phyloP scores from a whole-genome alignment of 2,113 vertebrate species.

The Nesogale talazaci region DNA sequence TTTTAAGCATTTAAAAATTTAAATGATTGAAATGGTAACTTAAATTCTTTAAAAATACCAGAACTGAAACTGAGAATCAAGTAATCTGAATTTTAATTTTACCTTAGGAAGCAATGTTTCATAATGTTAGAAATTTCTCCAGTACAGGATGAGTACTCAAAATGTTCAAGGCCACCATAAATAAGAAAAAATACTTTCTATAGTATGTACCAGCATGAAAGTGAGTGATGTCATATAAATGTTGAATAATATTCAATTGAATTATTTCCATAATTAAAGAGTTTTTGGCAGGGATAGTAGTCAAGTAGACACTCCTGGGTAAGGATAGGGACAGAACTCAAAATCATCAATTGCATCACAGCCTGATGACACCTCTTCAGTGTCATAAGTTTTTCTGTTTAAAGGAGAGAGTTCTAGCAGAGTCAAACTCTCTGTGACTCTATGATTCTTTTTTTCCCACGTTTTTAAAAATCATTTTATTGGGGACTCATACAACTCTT shows the following conservation, averaged over 20 bases:
- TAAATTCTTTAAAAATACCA: conserved; percentile 15
- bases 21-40: not conserved
- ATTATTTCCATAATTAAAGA: not conserved
- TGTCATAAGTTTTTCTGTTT: too few relatives aligned
- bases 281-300: not conserved
- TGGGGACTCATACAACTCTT: too few relatives aligned
- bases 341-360: too few relatives aligned
- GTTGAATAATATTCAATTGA: not conserved
- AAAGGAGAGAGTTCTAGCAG: too few relatives aligned
- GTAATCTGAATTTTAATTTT: not conserved
- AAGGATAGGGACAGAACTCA: too few relatives aligned
- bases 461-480: too few relatives aligned
- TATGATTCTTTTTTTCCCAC: too few relatives aligned
- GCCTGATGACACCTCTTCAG: too few relatives aligned
- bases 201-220: not conserved
- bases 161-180: not conserved
- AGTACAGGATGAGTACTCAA: not conserved
- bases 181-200: not conserved
- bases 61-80: not conserved
- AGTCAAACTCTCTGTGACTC: too few relatives aligned
- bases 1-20: conserved; percentile 2
- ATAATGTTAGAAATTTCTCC: not conserved
- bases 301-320: too few relatives aligned
- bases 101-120: not conserved
- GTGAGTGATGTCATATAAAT: not conserved